Base-by-base conservation (phyloP, 2,797 vertebrate genomes). In the Dermochelys coriacea region DNA sequence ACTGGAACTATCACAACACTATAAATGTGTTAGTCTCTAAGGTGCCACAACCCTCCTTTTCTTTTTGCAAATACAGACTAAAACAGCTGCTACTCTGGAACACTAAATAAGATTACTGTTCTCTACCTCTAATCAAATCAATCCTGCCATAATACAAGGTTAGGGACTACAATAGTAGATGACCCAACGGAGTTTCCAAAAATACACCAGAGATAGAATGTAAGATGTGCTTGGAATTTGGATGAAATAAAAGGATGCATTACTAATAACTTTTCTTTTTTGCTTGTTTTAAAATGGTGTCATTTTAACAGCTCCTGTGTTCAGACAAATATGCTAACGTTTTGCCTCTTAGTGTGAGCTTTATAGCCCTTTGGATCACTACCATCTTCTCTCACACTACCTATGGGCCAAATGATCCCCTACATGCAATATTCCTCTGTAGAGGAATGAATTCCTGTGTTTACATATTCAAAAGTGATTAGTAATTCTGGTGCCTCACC, bases 111-210 rank as follows among this genome's bases (percentile, higher is more conserved):
- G 54, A 78, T 55, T 54, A 31, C 29, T 23, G 19, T 8, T 19
- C 0, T 52, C 41, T 82, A 18, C 45, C 84, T 49, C 4, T 16
- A 37, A 31, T 49, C 79, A 77, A 90, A 92, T 54, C n/a, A 79
- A 5, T 61, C 59, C 31, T 61, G 59, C 59, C 59, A 61, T 61
- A 61, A 61, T 74, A 74, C 37, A 31, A 89, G 5, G 6, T 78
- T 21, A 16, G 81, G 8, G 31, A 87, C 1, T 34, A 0, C 0
- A 59, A 4, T 8, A 23, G 4, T 61, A 2, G 2, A 37, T 12
- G 23, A 88, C 14, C 6, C 34, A 34, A 6, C 5, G 77, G 61
- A 54, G 3, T n/a, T 82, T 61, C 41, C 47, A 11, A 51, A 89
- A 92, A 47, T 37, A 3, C 7, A 87, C 29, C 1, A 3, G 6